phyloP scores from a whole-genome alignment of 2,888 invertebrate genomes.

The Boloria selene region DNA sequence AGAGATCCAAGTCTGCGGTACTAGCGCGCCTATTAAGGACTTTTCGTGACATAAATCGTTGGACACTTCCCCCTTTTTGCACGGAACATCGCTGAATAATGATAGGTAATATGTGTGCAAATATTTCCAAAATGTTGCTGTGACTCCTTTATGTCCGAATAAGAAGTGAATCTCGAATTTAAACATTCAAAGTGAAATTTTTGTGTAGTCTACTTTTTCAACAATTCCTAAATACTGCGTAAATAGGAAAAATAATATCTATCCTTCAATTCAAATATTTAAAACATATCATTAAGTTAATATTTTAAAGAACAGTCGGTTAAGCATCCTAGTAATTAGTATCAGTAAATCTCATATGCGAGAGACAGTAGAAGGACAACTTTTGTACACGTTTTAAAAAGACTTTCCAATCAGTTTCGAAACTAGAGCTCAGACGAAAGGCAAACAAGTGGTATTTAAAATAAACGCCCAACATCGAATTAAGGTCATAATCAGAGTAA shows the following conservation, averaged over 20 bases:
- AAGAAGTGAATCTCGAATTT: constrained; percentile 1
- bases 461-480: constrained; percentile 32
- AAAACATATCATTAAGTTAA: no score
- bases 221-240: background rate
- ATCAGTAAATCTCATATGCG: background rate
- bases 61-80: constrained; percentile 33
- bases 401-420: constrained; percentile 38
- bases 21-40: constrained; percentile 38
- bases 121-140: constrained; percentile 14
- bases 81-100: constrained; percentile 33
- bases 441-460: constrained; percentile 40
- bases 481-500: constrained; percentile 38
- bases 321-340: no score
- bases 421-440: constrained; percentile 39
- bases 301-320: no score
- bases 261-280: no score
- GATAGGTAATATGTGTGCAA: constrained; percentile 19
- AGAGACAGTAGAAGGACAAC: constrained; percentile 3
- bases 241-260: no score
- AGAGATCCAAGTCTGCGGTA: constrained; percentile 38
- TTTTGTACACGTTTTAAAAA: constrained; percentile 29
- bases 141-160: background rate
- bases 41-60: constrained; percentile 38
- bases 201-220: background rate
- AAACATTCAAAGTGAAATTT: background rate